Conservation (phyloP, 2,888 invertebrate genomes). For the Torymus aiolomorphi region DNA sequence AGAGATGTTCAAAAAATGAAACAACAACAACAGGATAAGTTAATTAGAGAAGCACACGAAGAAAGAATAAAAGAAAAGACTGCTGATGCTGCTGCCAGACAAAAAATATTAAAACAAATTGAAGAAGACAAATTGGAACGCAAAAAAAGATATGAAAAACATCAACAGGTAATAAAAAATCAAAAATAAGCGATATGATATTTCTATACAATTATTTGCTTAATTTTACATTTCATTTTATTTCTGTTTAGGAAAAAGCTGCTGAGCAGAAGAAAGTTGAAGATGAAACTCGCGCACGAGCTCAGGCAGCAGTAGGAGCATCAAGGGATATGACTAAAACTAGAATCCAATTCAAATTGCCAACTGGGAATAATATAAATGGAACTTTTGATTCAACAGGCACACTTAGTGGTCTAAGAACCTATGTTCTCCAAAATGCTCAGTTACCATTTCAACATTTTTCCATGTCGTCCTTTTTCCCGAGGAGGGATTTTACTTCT, state of each 20-base stretch:
- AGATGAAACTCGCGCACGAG: constrained; percentile 46
- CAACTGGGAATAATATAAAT: constrained; percentile 86
- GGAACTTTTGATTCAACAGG: constrained; percentile 84
- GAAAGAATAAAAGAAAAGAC: constrained; percentile 86
- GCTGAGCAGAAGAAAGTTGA: constrained; percentile 53
- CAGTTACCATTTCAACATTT: constrained; percentile 79
- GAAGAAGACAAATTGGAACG: constrained; percentile 89
- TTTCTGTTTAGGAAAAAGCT: constrained; percentile 57
- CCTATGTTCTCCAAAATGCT: constrained; percentile 78
- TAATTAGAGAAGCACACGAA: constrained; percentile 83
- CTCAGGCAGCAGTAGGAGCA: constrained; percentile 45
- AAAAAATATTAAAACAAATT: constrained; percentile 88
- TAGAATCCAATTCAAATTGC: constrained; percentile 90
- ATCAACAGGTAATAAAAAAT: constrained; percentile 63
- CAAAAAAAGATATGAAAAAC: constrained; percentile 73
- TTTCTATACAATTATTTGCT: too few species aligned
- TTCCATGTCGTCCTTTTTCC: constrained; percentile 86
- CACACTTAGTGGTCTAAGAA: constrained; percentile 79
- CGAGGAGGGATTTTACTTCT: constrained; percentile 81
- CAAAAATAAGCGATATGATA: too few species aligned
- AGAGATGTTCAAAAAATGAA: constrained; percentile 85
- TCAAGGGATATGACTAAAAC: constrained; percentile 76
- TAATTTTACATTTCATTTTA: too few species aligned
- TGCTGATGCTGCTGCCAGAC: constrained; percentile 85
- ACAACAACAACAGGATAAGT: constrained; percentile 85